phyloP scores from a whole-genome alignment of 2,113 vertebrate species.

The Willisornis vidua region DNA sequence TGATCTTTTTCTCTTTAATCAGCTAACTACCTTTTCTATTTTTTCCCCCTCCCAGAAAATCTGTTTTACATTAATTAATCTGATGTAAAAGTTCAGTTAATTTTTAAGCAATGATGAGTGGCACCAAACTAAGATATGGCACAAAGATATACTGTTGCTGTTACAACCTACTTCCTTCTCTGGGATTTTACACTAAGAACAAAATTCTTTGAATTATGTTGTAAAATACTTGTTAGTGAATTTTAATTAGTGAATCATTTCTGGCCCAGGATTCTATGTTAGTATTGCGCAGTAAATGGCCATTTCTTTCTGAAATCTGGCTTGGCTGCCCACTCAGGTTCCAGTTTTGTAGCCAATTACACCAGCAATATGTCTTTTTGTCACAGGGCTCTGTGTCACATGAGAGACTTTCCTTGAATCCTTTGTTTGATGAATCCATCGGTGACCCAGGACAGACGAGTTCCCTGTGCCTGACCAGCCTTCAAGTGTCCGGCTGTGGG shows the following conservation, averaged over 20 bases:
- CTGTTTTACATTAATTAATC: background rate
- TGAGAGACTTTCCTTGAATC: background rate
- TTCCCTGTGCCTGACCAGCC: background rate
- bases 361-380: background rate
- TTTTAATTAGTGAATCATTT: background rate
- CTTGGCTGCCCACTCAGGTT: background rate
- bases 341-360: background rate
- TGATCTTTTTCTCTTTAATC: background rate
- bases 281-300: background rate
- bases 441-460: background rate
- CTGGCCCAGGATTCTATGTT: background rate
- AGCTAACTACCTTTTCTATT: background rate
- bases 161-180: background rate
- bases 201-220: background rate
- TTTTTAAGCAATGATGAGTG: background rate
- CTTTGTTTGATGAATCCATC: background rate
- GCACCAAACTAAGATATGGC: background rate
- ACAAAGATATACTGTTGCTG: accelerated
- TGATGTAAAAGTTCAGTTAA: background rate
- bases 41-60: background rate
- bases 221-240: background rate
- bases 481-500: background rate
- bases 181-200: background rate
- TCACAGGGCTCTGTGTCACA: background rate
- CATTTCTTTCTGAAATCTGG: background rate